A percentile compares a stretch with the other conserved stretches of the same genome.
Conservation (phyloP, 2,113 vertebrate genomes). For the Lepus timidus region DNA sequence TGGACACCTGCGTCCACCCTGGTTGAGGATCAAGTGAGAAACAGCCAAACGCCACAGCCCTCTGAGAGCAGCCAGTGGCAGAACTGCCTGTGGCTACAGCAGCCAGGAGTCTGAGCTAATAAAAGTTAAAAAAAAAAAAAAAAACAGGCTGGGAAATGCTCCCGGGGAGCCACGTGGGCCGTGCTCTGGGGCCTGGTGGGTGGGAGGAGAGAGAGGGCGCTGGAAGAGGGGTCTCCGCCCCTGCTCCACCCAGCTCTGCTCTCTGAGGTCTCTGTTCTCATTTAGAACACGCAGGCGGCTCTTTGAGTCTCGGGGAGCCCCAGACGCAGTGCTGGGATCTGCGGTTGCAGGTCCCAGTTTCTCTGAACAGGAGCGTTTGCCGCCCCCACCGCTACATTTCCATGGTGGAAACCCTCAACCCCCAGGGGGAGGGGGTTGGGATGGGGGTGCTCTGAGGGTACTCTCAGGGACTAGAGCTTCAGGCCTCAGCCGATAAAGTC, state of each 20-base stretch:
- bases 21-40: slow-evolving; percentile 68
- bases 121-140: slow-evolving; percentile 67
- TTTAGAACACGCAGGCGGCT: neutral
- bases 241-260: neutral
- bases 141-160: slow-evolving; percentile 68
- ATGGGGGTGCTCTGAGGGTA: neutral
- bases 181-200: neutral
- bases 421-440: neutral
- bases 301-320: neutral
- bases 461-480: no score
- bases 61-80: slow-evolving; percentile 65
- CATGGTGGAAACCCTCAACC: neutral
- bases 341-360: neutral
- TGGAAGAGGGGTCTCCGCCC: neutral
- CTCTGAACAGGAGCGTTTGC: neutral
- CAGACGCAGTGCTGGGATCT: neutral
- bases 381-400: neutral
- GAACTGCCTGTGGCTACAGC: slow-evolving; percentile 70
- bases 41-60: slow-evolving; percentile 70
- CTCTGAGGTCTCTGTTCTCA: neutral
- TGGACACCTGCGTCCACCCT: neutral
- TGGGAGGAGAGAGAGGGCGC: neutral
- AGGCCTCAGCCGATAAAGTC: neutral
- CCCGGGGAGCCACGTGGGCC: slow-evolving; percentile 68
- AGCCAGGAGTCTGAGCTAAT: slow-evolving; percentile 75